phyloP scores from a whole-genome alignment of 2,113 vertebrate genomes.

The Plotosus lineatus region DNA sequence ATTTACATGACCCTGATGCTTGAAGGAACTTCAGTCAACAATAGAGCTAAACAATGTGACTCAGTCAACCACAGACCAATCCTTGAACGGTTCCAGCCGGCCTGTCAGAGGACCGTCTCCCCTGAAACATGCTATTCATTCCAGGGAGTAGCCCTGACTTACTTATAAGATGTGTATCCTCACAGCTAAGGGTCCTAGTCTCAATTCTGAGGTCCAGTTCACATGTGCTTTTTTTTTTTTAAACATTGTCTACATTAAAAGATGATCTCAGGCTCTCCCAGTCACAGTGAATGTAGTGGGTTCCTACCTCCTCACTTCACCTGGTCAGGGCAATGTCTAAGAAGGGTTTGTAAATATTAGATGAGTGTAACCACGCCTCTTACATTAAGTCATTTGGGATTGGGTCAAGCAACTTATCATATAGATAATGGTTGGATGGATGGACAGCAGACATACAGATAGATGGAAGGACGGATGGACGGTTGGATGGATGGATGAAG shows the following conservation, averaged over 20 bases:
- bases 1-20: neutral
- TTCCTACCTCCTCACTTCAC: neutral
- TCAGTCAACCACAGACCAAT: neutral
- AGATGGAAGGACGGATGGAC: too few relatives aligned
- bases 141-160: neutral
- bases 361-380: too few relatives aligned
- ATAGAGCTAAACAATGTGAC: neutral
- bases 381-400: too few relatives aligned
- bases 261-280: neutral
- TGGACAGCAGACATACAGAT: too few relatives aligned
- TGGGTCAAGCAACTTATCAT: too few relatives aligned
- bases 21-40: constrained; percentile 9
- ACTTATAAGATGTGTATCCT: neutral
- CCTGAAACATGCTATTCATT: neutral
- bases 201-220: neutral
- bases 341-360: neutral
- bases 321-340: neutral
- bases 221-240: neutral
- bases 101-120: neutral
- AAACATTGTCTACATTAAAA: too few relatives aligned
- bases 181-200: neutral
- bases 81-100: neutral
- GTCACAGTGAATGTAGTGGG: neutral
- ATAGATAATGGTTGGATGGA: too few relatives aligned
- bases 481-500: too few relatives aligned